Evolutionary conservation across 2,888 invertebrate species (phyloP).

Genomic region (Nasonovia ribisnigri): DNA sequence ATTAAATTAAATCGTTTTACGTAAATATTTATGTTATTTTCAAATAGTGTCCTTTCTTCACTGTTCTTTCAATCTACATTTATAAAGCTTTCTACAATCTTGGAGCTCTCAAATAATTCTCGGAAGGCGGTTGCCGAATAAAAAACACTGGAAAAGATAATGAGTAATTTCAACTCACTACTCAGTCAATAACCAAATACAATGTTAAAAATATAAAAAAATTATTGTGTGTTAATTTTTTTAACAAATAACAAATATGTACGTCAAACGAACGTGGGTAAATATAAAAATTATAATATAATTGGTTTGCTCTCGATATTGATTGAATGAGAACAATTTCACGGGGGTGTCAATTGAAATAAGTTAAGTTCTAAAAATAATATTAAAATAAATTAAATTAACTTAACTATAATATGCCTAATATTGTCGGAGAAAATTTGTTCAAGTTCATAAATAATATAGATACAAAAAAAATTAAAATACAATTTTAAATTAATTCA

Average conservation of each 20-base stretch:
- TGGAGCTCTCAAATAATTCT: background rate
- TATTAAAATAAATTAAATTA: background rate
- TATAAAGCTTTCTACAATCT: background rate
- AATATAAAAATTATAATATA: background rate
- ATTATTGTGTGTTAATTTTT: background rate
- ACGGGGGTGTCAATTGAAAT: background rate
- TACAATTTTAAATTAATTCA: no score
- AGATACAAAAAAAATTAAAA: no score
- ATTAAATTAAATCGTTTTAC: constrained; percentile 25
- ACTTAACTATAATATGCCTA: background rate
- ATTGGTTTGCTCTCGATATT: background rate
- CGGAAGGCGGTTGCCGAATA: background rate
- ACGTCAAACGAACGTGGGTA: background rate
- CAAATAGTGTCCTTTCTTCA: background rate
- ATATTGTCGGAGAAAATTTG: background rate
- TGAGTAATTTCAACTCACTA: background rate
- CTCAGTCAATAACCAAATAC: background rate
- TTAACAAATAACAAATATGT: background rate
- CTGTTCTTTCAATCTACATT: background rate
- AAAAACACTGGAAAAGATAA: background rate
- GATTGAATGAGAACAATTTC: background rate
- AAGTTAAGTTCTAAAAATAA: background rate
- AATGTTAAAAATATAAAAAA: background rate
- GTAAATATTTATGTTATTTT: background rate
- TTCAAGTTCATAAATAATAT: background rate